A percentile compares a stretch with the other conserved stretches of the same genome.
Evolutionary conservation across 2,888 invertebrate genomes (phyloP).

Genomic region (Parthenolecanium corni): DNA sequence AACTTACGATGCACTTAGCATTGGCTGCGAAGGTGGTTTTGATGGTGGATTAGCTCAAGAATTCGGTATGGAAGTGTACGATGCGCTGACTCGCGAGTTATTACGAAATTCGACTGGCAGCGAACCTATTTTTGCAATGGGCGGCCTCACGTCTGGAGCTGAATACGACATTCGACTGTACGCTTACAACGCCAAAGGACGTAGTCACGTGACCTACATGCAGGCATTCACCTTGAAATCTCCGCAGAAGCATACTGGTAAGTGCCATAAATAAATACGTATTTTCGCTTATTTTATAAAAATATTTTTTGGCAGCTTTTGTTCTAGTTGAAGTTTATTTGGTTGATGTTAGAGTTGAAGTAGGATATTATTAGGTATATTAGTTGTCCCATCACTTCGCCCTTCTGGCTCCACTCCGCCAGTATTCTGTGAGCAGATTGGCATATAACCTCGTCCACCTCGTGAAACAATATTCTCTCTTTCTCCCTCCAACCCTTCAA

Average conservation of each 20-base stretch:
- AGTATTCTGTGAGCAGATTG: too few relatives aligned
- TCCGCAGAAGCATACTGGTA: constrained; percentile 43
- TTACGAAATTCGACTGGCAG: constrained; percentile 48
- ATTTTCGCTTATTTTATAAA: too few relatives aligned
- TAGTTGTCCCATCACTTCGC: too few relatives aligned
- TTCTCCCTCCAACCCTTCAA: too few relatives aligned
- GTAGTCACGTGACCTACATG: constrained; percentile 52
- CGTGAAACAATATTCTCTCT: too few relatives aligned
- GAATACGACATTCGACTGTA: constrained; percentile 56
- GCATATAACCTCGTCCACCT: too few relatives aligned
- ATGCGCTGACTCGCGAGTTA: constrained; percentile 42
- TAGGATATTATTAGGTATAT: too few relatives aligned
- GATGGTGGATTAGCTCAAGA: constrained; percentile 63
- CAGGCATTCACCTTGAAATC: constrained; percentile 60
- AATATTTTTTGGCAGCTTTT: too few relatives aligned
- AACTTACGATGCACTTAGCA: constrained; percentile 57
- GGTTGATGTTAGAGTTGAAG: too few relatives aligned
- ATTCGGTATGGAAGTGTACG: constrained; percentile 60
- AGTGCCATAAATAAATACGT: too few relatives aligned
- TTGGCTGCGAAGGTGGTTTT: constrained; percentile 63
- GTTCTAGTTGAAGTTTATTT: too few relatives aligned
- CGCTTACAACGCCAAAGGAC: constrained; percentile 60
- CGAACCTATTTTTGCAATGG: constrained; percentile 52
- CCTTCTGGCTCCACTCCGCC: too few relatives aligned
- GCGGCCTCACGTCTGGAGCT: constrained; percentile 54